Conservation (phyloP, 2,113 vertebrate genomes). For the Rhagologus leucostigma region DNA sequence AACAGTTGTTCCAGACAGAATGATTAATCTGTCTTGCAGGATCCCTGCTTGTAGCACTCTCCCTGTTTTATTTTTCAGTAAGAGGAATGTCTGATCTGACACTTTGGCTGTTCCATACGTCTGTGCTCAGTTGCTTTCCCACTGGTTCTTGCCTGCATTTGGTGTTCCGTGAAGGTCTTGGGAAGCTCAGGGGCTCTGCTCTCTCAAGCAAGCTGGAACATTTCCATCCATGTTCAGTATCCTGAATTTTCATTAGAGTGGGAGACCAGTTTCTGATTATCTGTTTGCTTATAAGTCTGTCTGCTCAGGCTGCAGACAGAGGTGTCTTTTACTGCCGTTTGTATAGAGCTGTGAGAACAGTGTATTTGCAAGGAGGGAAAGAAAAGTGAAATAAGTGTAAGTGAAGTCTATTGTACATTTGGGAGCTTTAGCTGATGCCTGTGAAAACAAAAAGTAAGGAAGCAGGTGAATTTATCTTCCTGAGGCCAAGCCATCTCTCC, state of each 20-base stretch:
- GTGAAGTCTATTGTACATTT: neutral
- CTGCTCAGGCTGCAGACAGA: neutral
- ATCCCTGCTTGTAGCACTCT: neutral
- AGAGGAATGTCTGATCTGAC: neutral
- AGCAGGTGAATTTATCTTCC: neutral
- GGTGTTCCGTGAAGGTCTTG: neutral
- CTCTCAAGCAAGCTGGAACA: neutral
- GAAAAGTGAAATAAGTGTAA: neutral
- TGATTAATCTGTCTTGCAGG: neutral
- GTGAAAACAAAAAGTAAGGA: neutral
- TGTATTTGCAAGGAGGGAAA: neutral
- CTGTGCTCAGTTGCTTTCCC: neutral
- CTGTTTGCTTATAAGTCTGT: neutral
- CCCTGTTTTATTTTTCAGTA: neutral
- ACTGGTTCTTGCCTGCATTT: accelerated
- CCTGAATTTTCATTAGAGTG: neutral
- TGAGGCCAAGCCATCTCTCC: neutral
- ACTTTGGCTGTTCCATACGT: neutral
- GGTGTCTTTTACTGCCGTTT: neutral
- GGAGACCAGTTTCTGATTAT: neutral
- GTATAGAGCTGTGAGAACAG: neutral
- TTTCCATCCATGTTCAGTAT: neutral
- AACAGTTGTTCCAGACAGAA: neutral
- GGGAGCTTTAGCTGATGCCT: neutral
- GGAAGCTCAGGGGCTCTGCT: neutral